Evolutionary conservation across 1,140 invertebrate genomes (phyloP), one percentile per base, ranked within the genome.

Genomic region (Coelopa frigida): DNA sequence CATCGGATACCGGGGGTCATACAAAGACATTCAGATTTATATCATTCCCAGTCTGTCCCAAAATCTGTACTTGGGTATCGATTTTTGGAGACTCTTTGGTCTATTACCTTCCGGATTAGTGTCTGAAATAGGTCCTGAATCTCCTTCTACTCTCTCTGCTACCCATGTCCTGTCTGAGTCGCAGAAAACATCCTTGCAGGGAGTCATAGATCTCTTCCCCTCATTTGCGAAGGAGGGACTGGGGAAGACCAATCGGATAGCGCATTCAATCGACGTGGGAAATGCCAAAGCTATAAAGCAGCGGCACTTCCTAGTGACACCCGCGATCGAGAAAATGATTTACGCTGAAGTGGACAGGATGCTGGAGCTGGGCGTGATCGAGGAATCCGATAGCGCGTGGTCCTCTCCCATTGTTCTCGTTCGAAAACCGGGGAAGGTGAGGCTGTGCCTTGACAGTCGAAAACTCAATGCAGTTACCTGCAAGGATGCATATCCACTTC

Each of bases 381-480:
- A 40, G 14, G 8, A 6, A 8, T 12, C 11, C 5, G 12, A 52
- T 3, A 57, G 8, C 11, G 10, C 10, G 7, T 33, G 20, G 29
- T 18, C 11, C 17, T 39, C 24, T 37, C 44, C 44, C 0, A 31
- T 44, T 15, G 26, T 15, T 10, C 7, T 40, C 4, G 47, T 46
- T 57, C 57, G 14, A 21, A 24, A 8, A 54, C 57, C 44, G 44
- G 49, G 0, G 31, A 47, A 49, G 20, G 41, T 39, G 7, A 32
- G 60, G 1, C 53, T 62, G 20, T 65, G 61, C 35, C 44, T 67
- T 2, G 56, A 63, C 46, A 61, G 39, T 42, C 26, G 62, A 11
- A 53, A 52, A 18, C 12, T 61, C 4, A 63, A 66, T 44, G 26
- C 27, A 4, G 50, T 58, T 6, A 58, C 60, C 0, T 6, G 54